phyloP scores from a whole-genome alignment of 2,888 invertebrate species.

The Leptura quadrifasciata region DNA sequence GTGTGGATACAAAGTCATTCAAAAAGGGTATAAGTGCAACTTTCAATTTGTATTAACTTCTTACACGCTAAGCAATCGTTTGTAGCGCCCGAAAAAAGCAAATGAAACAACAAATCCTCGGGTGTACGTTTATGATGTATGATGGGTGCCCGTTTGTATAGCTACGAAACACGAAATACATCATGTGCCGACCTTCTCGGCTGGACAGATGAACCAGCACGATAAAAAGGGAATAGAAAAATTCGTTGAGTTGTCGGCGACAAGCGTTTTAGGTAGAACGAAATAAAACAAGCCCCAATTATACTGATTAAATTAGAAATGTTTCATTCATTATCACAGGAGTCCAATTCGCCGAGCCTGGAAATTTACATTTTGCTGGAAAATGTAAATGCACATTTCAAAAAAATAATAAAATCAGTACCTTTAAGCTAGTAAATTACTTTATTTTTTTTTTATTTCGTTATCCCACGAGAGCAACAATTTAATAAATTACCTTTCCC shows the following conservation, averaged over 20 bases:
- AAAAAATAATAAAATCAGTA: not conserved
- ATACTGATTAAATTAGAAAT: slow-evolving; percentile 33
- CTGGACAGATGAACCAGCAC: slow-evolving; percentile 8
- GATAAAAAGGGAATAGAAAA: slow-evolving; percentile 22
- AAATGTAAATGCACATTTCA: slow-evolving; percentile 9
- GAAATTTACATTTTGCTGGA: slow-evolving; percentile 21
- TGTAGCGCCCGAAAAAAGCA: not conserved
- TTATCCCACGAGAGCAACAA: not conserved
- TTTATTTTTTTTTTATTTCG: slow-evolving; percentile 1
- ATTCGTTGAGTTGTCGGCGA: slow-evolving; percentile 24
- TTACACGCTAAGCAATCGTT: not conserved
- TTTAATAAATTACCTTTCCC: not conserved
- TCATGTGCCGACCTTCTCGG: not conserved
- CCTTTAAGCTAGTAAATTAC: not conserved
- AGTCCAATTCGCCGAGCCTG: not conserved
- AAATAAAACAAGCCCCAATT: slow-evolving; percentile 33
- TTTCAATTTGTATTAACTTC: not conserved
- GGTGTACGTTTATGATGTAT: not conserved
- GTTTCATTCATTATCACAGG: slow-evolving; percentile 36
- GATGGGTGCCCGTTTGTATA: not conserved
- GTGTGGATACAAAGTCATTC: too few relatives aligned
- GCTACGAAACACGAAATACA: not conserved
- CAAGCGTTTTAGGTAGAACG: not conserved
- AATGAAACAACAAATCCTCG: not conserved
- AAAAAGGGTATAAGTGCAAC: not conserved